These are phyloP conservation scores for Chymomyza caudatula DNA, from an alignment of 2,888 invertebrate genomes.

Conservation along the genomic window DNA sequence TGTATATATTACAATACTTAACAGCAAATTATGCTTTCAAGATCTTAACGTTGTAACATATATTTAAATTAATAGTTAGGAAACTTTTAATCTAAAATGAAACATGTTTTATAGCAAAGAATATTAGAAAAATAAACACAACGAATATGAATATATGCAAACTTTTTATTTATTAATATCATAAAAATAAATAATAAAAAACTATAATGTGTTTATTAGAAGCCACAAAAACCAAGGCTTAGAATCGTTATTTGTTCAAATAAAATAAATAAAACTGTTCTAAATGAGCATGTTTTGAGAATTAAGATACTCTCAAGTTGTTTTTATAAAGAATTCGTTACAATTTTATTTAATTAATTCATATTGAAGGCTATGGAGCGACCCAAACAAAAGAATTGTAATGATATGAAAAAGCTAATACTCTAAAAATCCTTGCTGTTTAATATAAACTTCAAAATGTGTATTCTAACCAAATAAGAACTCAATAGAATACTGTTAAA, in stretches of 20 bases:
- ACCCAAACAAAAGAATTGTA: not conserved
- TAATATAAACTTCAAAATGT: no score
- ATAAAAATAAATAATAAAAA: not conserved
- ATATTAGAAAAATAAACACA: not conserved
- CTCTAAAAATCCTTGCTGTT: no score
- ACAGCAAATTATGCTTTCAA: not conserved
- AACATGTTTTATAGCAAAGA: not conserved
- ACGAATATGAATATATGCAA: not conserved
- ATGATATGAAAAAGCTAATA: no score
- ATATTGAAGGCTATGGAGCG: not conserved
- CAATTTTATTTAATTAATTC: constrained; percentile 44
- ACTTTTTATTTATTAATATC: not conserved
- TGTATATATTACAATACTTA: not conserved
- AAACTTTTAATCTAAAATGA: not conserved
- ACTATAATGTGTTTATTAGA: not conserved
- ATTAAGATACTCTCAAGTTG: not conserved
- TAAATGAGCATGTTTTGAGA: not conserved
- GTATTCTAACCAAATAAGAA: no score
- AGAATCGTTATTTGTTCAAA: not conserved
- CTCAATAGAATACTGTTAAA: no score
- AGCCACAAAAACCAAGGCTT: not conserved
- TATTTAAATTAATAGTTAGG: not conserved
- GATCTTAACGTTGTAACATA: not conserved
- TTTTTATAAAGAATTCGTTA: constrained; percentile 26
- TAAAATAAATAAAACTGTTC: not conserved